Evolutionary conservation across 2,888 invertebrate species (phyloP), one percentile per base, ranked within the genome.

Genomic region (Rotaria magnacalcarata): DNA sequence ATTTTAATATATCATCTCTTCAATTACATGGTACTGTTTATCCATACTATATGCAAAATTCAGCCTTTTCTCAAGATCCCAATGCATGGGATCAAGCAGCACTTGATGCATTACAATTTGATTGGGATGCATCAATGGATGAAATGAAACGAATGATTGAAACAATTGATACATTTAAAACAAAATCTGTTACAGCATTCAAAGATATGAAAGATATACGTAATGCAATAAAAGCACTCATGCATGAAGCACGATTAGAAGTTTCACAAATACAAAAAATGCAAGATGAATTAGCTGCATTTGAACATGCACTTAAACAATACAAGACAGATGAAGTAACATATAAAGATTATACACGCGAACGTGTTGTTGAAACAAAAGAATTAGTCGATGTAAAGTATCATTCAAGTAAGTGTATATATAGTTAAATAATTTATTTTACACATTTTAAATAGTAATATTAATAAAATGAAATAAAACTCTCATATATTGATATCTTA

Each of bases 201-300:
- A 80, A 80, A 80, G 80, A 80, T 80, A 80, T 80, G 80, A 80
- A 80, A 80, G 80, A 80, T 80, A 80, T 80, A 24, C 80, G 80
- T n/a, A 80, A 80, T 80, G 80, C 80, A 14, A 80, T 80, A 21
- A 80, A 80, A 80, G 80, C 80, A 47, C n/a, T 80, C 47, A 80
- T 80, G 80, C 80, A 80, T 47, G 80, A 80, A 80, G 80, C 80
- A 11, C 80, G 80, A 24, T 80, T 80, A 80, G 80, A 80, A 80
- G 80, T 80, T 21, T 47, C 47, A 24, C 24, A 80, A 24, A 80
- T 80, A 47, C 80, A 80, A 80, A 80, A 80, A 47, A 80, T 80
- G 43, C 80, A 80, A 80, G 80, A 80, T 80, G 80, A 80, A 47
- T 47, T 80, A 47, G 80, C 80, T 47, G 80, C 80, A 24, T 80